Base-by-base conservation (phyloP, 1,140 invertebrate genomes). In the Drosophila ogumai region DNA sequence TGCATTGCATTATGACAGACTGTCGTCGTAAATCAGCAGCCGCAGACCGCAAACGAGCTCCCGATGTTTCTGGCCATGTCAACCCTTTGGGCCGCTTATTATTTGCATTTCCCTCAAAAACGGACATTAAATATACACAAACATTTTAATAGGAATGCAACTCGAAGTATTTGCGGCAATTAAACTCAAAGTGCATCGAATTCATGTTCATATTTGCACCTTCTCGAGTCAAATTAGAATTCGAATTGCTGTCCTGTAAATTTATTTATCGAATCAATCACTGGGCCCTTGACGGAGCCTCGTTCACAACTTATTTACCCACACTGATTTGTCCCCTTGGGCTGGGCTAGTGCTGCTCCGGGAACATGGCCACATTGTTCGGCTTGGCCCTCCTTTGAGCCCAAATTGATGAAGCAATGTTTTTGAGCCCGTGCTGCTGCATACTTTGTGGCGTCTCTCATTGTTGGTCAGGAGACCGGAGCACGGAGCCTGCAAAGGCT, bases 31-130 rank as follows among this genome's bases (percentile, higher is more conserved):
- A 85, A 82, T 85, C 54, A 75, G 25, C 54, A 43, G 36, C 55
- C 44, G n/a, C 75, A 61, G 54, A 79, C 75, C 81, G n/a, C 80
- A 84, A 69, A 75, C 50, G 50, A 49, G 56, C 43, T n/a, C n/a
- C 44, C 36, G 41, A 50, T 46, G 44, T 79, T 79, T 56, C 50
- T 56, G 66, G 40, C 22, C 38, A 36, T 43, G 40, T 50, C 40
- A 72, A 68, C 49, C 41, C 52, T 31, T 32, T 38, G n/a, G n/a
- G 6, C 34, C 44, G 22, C 47, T 64, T 58, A 57, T 46, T 69
- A 55, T 55, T 22, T 59, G 12, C n/a, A 44, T 60, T 65, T 31
- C 55, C 3, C 31, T 22, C 34, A 36, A 47, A 36, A 15, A 13
- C 15, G 25, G 22, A 54, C 63, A 38, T 69, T 55, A 55, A 59